Base-by-base conservation (phyloP, 2,797 vertebrate species). In the Notolepis coatsorum region DNA sequence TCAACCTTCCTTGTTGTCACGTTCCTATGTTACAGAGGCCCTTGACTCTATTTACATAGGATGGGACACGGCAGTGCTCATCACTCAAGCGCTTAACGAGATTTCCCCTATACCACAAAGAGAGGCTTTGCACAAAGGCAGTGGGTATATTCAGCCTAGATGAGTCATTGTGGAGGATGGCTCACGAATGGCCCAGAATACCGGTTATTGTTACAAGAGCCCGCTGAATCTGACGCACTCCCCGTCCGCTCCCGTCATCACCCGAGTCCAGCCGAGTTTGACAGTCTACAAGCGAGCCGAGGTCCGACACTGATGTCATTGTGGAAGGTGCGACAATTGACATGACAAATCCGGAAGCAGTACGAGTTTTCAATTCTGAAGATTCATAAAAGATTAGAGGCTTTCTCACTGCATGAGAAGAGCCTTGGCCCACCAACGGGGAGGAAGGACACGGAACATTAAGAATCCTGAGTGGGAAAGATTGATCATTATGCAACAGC, bases 121-220 rank as follows among this genome's bases (percentile, higher is more conserved):
- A 58, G 39, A 76, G 51, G 76, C 65, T 66, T 65, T 66, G 49
- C 65, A 64, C 62, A 68, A 46, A 66, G 38, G 49, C n/a, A 38
- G 83, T 86, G 75, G 80, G 82, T 77, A 82, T 77, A 82, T 79
- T 73, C 31, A 46, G 71, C 54, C 72, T 71, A 80, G 39, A 83
- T 88, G 87, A 89, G 68, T 88, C 88, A 89, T 77, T 31, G 53
- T 61, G 61, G 62, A 79, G 71, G 66, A 50, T 75, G 65, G 55
- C 67, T 72, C 64, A 84, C 80, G 65, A 79, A 84, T 74, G 72
- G 56, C 53, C 51, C 73, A 35, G 60, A 84, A 71, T 27, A 18
- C 7, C 55, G 8, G 69, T 62, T 55, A 58, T 45, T 46, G 55
- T 49, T 1, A 33, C 17, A 68, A 74, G 64, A 75, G 52, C 61